phyloP scores from a whole-genome alignment of 2,888 invertebrate genomes.

The Xestobium rufovillosum region DNA sequence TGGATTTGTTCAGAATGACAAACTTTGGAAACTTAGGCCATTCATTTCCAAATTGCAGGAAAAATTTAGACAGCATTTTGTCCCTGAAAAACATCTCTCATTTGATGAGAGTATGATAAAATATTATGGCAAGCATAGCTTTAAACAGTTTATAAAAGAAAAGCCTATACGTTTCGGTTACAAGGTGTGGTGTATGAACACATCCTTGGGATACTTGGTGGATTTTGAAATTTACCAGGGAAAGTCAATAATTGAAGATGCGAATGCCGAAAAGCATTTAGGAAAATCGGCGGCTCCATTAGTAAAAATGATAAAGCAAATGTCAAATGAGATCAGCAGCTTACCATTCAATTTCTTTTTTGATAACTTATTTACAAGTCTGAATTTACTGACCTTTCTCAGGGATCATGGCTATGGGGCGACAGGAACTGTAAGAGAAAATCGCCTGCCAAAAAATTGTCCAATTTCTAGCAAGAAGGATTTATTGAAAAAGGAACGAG shows the following conservation, averaged over 20 bases:
- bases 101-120: slow-evolving; percentile 32
- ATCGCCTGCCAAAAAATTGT: slow-evolving; percentile 23
- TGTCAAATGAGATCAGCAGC: slow-evolving; percentile 2
- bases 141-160: slow-evolving; percentile 28
- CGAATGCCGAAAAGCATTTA: too few relatives aligned
- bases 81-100: slow-evolving; percentile 22
- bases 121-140: slow-evolving; percentile 30
- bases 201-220: slow-evolving; percentile 23
- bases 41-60: slow-evolving; percentile 19
- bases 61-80: slow-evolving; percentile 18
- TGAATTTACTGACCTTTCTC: slow-evolving; percentile 11
- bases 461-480: slow-evolving; percentile 20
- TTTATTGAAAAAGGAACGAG: slow-evolving; percentile 14
- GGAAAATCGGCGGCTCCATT: slow-evolving; percentile 13
- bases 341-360: slow-evolving; percentile 13
- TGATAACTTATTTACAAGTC: slow-evolving; percentile 17
- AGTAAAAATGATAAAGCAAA: neutral
- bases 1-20: slow-evolving; percentile 21
- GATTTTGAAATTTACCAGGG: slow-evolving; percentile 22
- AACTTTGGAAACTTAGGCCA: slow-evolving; percentile 26
- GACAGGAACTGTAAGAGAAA: slow-evolving; percentile 25
- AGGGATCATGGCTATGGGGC: slow-evolving; percentile 18
- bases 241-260: too few relatives aligned
- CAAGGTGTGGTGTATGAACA: slow-evolving; percentile 19
- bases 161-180: slow-evolving; percentile 20